Percentiles rank a stretch among this genome's conserved stretches.
phyloP scores from a whole-genome alignment of 2,797 vertebrate species.

The Myotis planiceps region DNA sequence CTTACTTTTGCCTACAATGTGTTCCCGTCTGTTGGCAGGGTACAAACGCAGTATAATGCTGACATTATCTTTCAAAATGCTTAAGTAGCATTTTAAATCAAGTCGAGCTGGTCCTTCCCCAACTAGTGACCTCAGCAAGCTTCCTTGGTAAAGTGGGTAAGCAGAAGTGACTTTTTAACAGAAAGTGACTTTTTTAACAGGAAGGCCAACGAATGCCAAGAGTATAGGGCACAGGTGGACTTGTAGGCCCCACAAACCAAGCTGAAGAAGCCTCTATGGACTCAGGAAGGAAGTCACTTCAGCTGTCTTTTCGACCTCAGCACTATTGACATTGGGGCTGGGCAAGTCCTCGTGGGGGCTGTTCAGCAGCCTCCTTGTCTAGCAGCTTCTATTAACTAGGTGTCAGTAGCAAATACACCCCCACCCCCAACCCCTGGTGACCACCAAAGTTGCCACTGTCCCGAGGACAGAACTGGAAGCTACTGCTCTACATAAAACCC shows the following conservation, averaged over 20 bases:
- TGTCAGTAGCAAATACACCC: neutral
- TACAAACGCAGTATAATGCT: neutral
- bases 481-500: neutral
- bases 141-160: neutral
- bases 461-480: neutral
- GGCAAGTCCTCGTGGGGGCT: neutral
- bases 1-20: neutral
- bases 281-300: neutral
- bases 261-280: neutral
- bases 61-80: constrained; percentile 12
- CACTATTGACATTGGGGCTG: neutral
- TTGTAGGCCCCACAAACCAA: neutral
- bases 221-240: neutral
- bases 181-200: neutral
- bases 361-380: neutral
- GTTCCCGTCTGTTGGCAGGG: neutral
- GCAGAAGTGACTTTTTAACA: neutral
- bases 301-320: neutral
- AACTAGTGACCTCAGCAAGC: neutral
- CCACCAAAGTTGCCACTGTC: neutral
- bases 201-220: neutral
- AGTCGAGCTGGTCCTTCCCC: neutral
- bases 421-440: neutral
- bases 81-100: neutral
- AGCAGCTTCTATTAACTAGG: neutral